Base-by-base conservation (phyloP, 1,140 invertebrate species). In the Drosophila murphyi region DNA sequence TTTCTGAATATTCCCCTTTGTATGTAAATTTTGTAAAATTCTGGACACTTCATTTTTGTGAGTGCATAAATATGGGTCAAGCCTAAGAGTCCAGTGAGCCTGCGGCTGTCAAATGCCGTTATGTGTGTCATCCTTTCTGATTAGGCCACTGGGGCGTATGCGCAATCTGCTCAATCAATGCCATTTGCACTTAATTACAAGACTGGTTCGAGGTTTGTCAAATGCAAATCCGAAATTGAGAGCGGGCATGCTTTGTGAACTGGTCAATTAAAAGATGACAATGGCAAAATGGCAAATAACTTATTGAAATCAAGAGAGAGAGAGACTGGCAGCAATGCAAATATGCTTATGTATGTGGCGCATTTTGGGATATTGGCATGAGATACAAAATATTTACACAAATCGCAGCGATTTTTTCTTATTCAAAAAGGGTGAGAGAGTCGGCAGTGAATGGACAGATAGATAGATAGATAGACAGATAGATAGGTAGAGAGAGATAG, bases 361-460 rank as follows among this genome's bases (percentile, higher is more conserved):
- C 55, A 7, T 20, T 52, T 81, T 67, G 82, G 69, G 65, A 73
- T 71, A 67, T 50, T 45, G 29, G 43, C 69, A 81, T 81, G 71
- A 79, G 61, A 2, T 75, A 60, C 57, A 48, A 43, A n/a, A 60
- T 75, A 85, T 85, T 75, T 88, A 85, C 62, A 89, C 71, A 71
- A 50, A 70, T 78, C 37, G 73, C 28, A 70, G 59, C 72, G 63
- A 74, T 43, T 4, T 43, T 43, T 8, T n/a, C 20, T 20, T 20
- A 20, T 65, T 47, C 28, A 68, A 47, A 47, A 31, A 43, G 8
- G 31, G 47, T 67, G 65, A 79, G 65, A 75, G 51, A 65, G 47
- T 63, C 61, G 71, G 47, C 56, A 65, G 60, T 68, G 62, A 61
- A 60, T 59, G 29, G 56, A 74, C 31, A 56, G 50, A 63, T 52